Evolutionary conservation across 2,888 invertebrate genomes (phyloP).

Genomic region (Dicyrtoma fusca): DNA sequence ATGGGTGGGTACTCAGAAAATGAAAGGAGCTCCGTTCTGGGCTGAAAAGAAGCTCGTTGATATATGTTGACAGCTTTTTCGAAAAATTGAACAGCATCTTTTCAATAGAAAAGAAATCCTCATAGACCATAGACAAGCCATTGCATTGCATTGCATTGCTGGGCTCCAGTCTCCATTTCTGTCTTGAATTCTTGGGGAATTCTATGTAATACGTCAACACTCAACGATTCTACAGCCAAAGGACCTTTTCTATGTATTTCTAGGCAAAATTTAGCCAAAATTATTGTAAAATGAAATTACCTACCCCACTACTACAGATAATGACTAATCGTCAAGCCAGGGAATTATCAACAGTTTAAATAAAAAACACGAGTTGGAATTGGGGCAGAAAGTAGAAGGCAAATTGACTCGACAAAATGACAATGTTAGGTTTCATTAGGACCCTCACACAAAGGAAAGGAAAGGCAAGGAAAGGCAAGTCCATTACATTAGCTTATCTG

Average conservation of each 20-base stretch:
- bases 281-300: neutral
- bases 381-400: slow-evolving; percentile 21
- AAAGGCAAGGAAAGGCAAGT: slow-evolving; percentile 23
- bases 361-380: neutral
- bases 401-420: slow-evolving; percentile 29
- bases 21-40: slow-evolving; percentile 15
- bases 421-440: slow-evolving; percentile 42
- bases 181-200: too few species aligned
- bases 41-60: slow-evolving; percentile 42
- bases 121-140: slow-evolving; percentile 19
- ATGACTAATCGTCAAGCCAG: neutral
- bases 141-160: neutral
- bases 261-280: neutral
- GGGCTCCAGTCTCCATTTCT: neutral
- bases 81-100: slow-evolving; percentile 45
- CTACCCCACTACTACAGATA: neutral
- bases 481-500: slow-evolving; percentile 24
- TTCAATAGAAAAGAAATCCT: slow-evolving; percentile 33
- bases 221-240: too few species aligned
- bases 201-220: too few species aligned
- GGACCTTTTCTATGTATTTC: neutral
- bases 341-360: neutral
- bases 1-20: slow-evolving; percentile 17
- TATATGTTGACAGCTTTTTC: slow-evolving; percentile 46
- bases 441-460: too few species aligned